Evolutionary conservation across 1,140 invertebrate genomes (phyloP).

Genomic region (Drosophila kikkawai): DNA sequence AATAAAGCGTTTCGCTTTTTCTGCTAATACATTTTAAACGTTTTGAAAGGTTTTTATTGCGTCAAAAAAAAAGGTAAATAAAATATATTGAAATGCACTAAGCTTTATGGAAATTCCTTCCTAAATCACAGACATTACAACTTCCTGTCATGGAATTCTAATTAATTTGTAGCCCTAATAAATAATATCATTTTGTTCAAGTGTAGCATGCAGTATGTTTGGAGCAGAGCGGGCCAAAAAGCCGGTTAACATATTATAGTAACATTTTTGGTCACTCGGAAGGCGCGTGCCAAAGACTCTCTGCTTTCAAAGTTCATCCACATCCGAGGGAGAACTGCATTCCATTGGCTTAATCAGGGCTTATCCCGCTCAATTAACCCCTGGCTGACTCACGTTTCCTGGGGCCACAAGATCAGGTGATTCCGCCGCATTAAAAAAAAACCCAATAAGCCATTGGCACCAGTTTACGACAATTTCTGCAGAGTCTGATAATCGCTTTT

Average conservation of each 20-base stretch:
- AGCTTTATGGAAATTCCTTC: background rate
- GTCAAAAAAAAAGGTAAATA: background rate
- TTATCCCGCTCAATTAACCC: slow-evolving; percentile 40
- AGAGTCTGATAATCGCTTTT: slow-evolving; percentile 45
- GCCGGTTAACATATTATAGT: slow-evolving; percentile 64
- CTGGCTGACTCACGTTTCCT: slow-evolving; percentile 46
- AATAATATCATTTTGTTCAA: background rate
- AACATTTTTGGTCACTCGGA: slow-evolving; percentile 28
- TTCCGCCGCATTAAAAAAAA: slow-evolving; percentile 47
- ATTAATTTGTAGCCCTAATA: background rate
- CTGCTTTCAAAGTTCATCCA: slow-evolving; percentile 22
- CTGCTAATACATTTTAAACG: background rate
- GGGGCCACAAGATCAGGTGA: slow-evolving; percentile 61
- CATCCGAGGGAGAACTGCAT: slow-evolving; percentile 37
- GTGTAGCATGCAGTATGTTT: background rate
- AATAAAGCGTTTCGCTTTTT: background rate
- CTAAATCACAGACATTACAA: too few species aligned
- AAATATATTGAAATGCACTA: background rate
- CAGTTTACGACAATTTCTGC: slow-evolving; percentile 44
- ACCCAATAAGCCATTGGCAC: slow-evolving; percentile 69
- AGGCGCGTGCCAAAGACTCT: slow-evolving; percentile 68
- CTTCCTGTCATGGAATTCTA: background rate
- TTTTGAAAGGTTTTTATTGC: background rate
- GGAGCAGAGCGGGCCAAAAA: slow-evolving; percentile 43
- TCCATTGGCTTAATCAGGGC: slow-evolving; percentile 29